Evolutionary conservation across 2,797 vertebrate species (phyloP), one percentile per base, ranked within the genome.

Genomic region (Notoglanidium macrostoma): DNA sequence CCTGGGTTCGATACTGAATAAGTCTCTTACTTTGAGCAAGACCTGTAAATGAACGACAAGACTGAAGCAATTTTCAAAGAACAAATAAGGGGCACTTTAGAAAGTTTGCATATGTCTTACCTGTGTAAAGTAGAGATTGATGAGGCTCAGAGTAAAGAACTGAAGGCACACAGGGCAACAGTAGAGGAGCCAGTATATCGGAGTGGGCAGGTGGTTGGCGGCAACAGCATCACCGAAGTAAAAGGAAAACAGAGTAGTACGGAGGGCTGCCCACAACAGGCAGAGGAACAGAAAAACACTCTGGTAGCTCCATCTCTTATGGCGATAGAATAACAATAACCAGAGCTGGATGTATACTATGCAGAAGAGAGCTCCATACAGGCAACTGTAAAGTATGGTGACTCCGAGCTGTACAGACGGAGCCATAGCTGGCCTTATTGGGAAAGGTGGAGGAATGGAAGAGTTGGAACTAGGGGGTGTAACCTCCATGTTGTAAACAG

Each of bases 301-400:
- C 95, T 98, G 97, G 91, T 97, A 98, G 93, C 97, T 97, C 94
- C 96, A 96, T 61, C 97, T 92, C 88, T 98, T 98, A 95, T 98
- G 96, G 44, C 95, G 93, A 59, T 96, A 97, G 14, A 96, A 88
- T 57, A 95, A 93, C 57, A 97, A 94, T 76, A 97, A 95, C 97
- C 97, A 98, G 12, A 98, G 96, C 94, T 98, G 97, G 86, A 93
- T 65, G 86, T 97, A 98, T 35, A 97, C 96, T 5, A 95, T 94
- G 89, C 96, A 91, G 92, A 97, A 98, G 77, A 98, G 95, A 21
- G 86, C 89, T 1, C 93, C 95, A 0, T 98, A 98, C 81, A 97
- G 92, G 17, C 89, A 32, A 1, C 96, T 96, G 93, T 97, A 98
- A 70, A 97, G 93, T n/a, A 95, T 85, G 0, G 97, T 98, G 91